Conservation (phyloP, 2,888 invertebrate species). For the Sabellastarte sp. region DNA sequence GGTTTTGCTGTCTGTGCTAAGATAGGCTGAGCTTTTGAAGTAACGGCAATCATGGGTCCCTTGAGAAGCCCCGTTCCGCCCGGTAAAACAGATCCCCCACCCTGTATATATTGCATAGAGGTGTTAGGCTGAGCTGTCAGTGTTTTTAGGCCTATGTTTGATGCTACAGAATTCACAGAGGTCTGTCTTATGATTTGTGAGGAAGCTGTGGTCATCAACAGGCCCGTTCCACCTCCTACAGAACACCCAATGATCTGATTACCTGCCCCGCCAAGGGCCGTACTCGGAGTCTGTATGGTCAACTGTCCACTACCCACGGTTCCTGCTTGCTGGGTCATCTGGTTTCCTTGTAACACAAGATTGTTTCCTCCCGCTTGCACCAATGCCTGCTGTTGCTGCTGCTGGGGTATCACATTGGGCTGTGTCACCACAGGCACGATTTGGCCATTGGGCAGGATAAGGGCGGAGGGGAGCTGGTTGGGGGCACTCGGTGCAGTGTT, state of each 20-base stretch:
- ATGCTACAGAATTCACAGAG: too few relatives aligned
- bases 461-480: slow-evolving; percentile 52
- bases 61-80: too few relatives aligned
- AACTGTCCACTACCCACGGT: slow-evolving; percentile 2
- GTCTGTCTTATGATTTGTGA: neutral
- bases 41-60: too few relatives aligned
- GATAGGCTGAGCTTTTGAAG: too few relatives aligned
- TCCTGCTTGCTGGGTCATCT: neutral
- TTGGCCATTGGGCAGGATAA: slow-evolving; percentile 59
- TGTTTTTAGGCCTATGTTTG: too few relatives aligned
- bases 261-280: neutral
- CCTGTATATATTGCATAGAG: too few relatives aligned
- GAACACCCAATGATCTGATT: too few relatives aligned
- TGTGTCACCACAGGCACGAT: slow-evolving; percentile 59
- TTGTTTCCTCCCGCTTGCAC: slow-evolving; percentile 5
- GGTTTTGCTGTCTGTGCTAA: too few relatives aligned
- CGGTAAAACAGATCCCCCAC: too few relatives aligned
- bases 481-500: slow-evolving; percentile 19
- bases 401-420: slow-evolving; percentile 42
- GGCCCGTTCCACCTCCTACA: neutral
- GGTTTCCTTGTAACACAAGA: neutral
- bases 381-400: slow-evolving; percentile 27
- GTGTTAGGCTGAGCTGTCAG: too few relatives aligned
- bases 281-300: neutral
- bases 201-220: slow-evolving; percentile 4